Percentiles rank a stretch among this genome's conserved stretches.
phyloP scores from a whole-genome alignment of 1,140 invertebrate species.

The Choristoneura fumiferana region DNA sequence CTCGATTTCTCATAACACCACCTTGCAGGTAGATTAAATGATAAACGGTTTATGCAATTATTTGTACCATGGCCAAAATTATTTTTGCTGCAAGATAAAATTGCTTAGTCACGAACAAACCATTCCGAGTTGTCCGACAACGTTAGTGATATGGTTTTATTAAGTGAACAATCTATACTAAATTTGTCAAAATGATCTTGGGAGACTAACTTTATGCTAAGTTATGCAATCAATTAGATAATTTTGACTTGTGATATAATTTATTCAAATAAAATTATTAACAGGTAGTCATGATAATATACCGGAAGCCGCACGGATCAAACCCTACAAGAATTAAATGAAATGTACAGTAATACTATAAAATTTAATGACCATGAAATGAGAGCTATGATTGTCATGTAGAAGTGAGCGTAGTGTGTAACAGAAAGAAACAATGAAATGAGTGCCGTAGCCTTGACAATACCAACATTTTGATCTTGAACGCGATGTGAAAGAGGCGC shows the following conservation, averaged over 20 bases:
- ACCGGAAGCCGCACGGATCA: not conserved
- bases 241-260: not conserved
- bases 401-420: conserved; percentile 11
- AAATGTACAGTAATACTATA: not conserved
- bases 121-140: not conserved
- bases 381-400: not conserved
- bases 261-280: not conserved
- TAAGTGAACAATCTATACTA: not conserved
- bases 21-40: not conserved
- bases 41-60: conserved; percentile 12
- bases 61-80: conserved; percentile 6
- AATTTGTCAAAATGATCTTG: not conserved
- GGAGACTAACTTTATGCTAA: too few species aligned
- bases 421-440: conserved; percentile 25
- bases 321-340: not conserved
- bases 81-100: not conserved
- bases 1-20: not conserved
- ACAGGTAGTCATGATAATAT: not conserved
- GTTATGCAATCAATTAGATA: too few species aligned
- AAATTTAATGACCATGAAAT: conserved; percentile 1
- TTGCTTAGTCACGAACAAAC: conserved; percentile 5
- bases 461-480: conserved; percentile 36
- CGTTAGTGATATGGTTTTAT: not conserved
- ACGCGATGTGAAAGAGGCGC: conserved; percentile 20
- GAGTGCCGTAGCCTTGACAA: conserved; percentile 25